Conservation (phyloP, 1,140 invertebrate species). For the Gryon sp. region DNA sequence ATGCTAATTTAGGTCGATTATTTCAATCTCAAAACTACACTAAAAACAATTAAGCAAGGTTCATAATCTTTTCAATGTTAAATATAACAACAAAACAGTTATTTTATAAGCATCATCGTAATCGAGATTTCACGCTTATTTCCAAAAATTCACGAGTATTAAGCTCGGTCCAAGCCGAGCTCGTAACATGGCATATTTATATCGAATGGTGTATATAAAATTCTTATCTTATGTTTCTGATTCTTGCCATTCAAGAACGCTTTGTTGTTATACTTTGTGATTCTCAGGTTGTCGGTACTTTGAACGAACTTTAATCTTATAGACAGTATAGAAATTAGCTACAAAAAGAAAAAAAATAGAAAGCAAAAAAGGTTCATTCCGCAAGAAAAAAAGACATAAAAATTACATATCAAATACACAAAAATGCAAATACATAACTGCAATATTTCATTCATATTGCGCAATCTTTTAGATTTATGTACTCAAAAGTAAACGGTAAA, state of each 20-base stretch:
- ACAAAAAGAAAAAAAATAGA: conserved; percentile 27
- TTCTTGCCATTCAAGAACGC: conserved; percentile 51
- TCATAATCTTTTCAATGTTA: conserved; percentile 3
- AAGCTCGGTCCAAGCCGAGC: conserved; percentile 60
- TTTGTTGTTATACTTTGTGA: conserved; percentile 56
- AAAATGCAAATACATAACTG: conserved; percentile 45
- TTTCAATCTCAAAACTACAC: too few species aligned
- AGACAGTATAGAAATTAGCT: conserved; percentile 41
- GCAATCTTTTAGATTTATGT: conserved; percentile 44
- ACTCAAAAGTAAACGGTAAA: conserved; percentile 37
- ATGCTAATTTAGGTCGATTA: too few species aligned
- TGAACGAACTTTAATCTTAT: conserved; percentile 50
- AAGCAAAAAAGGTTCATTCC: too few species aligned
- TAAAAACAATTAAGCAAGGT: conserved; percentile 11
- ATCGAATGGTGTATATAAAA: conserved; percentile 68
- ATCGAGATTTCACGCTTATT: conserved; percentile 45
- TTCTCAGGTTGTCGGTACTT: conserved; percentile 58
- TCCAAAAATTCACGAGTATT: conserved; percentile 62
- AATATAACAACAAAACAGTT: conserved; percentile 47
- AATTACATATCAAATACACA: conserved; percentile 44
- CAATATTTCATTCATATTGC: conserved; percentile 48
- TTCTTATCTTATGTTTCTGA: conserved; percentile 70
- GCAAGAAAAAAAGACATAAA: background rate
- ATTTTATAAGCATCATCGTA: conserved; percentile 22
- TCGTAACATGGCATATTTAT: conserved; percentile 73